phyloP scores from a whole-genome alignment of 2,888 invertebrate species.

The Caenorhabditis panamensis region DNA sequence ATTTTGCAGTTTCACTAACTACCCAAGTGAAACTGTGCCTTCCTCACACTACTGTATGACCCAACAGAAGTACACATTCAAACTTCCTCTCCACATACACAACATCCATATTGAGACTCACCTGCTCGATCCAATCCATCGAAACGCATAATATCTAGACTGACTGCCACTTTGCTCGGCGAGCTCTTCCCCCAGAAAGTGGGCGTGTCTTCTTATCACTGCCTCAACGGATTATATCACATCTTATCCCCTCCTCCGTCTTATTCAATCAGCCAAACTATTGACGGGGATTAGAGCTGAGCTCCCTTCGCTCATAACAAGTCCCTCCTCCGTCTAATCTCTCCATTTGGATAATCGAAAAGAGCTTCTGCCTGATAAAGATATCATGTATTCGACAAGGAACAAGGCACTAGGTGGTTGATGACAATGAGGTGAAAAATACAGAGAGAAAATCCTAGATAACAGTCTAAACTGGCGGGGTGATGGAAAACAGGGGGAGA shows the following conservation, averaged over 20 bases:
- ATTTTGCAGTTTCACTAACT: too few relatives aligned
- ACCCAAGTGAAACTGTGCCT: too few relatives aligned
- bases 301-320: constrained; percentile 7
- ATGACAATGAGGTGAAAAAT: not conserved
- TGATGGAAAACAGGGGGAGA: constrained; percentile 16
- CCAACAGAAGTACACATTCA: too few relatives aligned
- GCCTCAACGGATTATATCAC: constrained; percentile 26
- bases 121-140: not conserved
- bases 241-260: constrained; percentile 6
- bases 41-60: too few relatives aligned
- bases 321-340: constrained; percentile 11
- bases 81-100: not conserved
- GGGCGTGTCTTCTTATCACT: constrained; percentile 44
- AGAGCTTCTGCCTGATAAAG: not conserved
- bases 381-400: constrained; percentile 13
- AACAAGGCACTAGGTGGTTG: constrained; percentile 12
- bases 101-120: constrained; percentile 14
- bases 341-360: constrained; percentile 14
- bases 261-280: constrained; percentile 28
- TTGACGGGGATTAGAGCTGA: constrained; percentile 14
- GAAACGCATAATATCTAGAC: constrained; percentile 20
- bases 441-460: constrained; percentile 16
- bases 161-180: constrained; percentile 1
- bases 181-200: constrained; percentile 5
- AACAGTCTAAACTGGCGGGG: constrained; percentile 5